Evolutionary conservation across 1,140 invertebrate genomes (phyloP).

Genomic region (Drosophila sp.): DNA sequence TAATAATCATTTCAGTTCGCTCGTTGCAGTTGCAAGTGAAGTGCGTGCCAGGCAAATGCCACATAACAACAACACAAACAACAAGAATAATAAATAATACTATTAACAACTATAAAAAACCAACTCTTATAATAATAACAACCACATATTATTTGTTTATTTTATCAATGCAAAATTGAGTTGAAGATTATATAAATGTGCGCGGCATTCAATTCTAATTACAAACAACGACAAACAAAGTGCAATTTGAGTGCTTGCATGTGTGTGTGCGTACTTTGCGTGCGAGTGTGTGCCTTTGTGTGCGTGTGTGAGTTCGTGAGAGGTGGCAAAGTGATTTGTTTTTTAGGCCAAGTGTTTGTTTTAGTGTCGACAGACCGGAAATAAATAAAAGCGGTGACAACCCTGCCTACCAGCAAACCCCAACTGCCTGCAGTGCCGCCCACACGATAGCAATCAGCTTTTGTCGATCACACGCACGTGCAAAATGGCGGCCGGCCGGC

Average conservation of each 20-base stretch:
- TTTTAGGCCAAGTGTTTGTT: slow-evolving; percentile 61
- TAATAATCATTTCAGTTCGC: slow-evolving; percentile 33
- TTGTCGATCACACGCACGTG: slow-evolving; percentile 40
- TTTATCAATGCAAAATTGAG: slow-evolving; percentile 54
- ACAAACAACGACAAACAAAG: slow-evolving; percentile 60
- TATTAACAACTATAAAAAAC: slow-evolving; percentile 1
- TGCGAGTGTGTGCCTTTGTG: slow-evolving; percentile 9
- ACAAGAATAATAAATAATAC: slow-evolving; percentile 23
- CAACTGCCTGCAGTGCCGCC: not conserved
- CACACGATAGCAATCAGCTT: slow-evolving; percentile 27
- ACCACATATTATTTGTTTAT: slow-evolving; percentile 36
- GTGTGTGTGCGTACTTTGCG: slow-evolving; percentile 22
- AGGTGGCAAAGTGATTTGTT: slow-evolving; percentile 53
- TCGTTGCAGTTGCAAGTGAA: slow-evolving; percentile 54
- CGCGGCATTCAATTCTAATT: slow-evolving; percentile 72
- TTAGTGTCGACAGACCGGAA: slow-evolving; percentile 41
- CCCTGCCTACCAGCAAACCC: slow-evolving; percentile 39
- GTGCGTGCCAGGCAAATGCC: slow-evolving; percentile 34
- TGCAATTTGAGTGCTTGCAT: slow-evolving; percentile 39
- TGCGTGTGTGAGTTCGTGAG: slow-evolving; percentile 15
- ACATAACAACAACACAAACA: slow-evolving; percentile 16
- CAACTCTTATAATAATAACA: slow-evolving; percentile 14
- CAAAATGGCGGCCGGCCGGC: slow-evolving; percentile 53
- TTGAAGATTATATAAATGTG: slow-evolving; percentile 64
- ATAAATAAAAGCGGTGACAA: slow-evolving; percentile 37